Base-by-base conservation (phyloP, 1,140 invertebrate genomes). In the Octopus sinensis region DNA sequence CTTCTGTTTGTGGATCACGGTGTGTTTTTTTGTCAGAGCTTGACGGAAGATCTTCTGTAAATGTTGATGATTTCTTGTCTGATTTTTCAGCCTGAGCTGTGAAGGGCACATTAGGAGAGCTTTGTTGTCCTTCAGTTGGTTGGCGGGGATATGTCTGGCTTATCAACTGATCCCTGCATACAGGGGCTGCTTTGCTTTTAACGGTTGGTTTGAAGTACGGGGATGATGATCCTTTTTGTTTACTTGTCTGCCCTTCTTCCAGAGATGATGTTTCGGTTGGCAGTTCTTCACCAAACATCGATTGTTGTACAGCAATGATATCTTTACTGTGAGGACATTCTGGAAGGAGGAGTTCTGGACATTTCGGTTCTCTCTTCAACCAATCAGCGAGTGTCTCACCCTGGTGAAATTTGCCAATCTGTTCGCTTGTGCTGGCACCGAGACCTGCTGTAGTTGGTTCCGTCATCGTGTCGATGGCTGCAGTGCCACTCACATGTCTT, bases 331-430 rank as follows among this genome's bases (percentile, higher is more conserved):
- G 84, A 73, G 80, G 82, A 82, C 80, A 83, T 51, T 83, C 82
- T 75, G 86, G 84, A 83, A 86, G 84, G 62, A 84, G 81, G 78
- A 86, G 84, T 80, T 86, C 84, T 54, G 84, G 84, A 81, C 84
- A 84, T 82, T 85, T 85, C 17, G 82, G 78, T 73, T 82, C 80
- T 84, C 81, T 52, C 71, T 76, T 79, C 79, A 80, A 68, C 78
- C 53, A 82, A 81, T 54, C 80, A 23, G 79, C 62, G 54, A 56
- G 54, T n/a, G 76, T 54, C 13, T 79, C 79, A 62, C 79, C 79
- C 79, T 68, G 53, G 43, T 56, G 56, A 68, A 79, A 68, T n/a
- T 79, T 79, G 52, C 9, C 13, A 23, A 53, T 43, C 6, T 62
- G 54, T 54, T 79, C 43, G n/a, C 23, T n/a, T 79, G 79, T 53